A percentile compares a stretch with the other conserved stretches of the same genome.
phyloP scores from a whole-genome alignment of 2,113 vertebrate genomes.

The Illadopsis cleaveri region DNA sequence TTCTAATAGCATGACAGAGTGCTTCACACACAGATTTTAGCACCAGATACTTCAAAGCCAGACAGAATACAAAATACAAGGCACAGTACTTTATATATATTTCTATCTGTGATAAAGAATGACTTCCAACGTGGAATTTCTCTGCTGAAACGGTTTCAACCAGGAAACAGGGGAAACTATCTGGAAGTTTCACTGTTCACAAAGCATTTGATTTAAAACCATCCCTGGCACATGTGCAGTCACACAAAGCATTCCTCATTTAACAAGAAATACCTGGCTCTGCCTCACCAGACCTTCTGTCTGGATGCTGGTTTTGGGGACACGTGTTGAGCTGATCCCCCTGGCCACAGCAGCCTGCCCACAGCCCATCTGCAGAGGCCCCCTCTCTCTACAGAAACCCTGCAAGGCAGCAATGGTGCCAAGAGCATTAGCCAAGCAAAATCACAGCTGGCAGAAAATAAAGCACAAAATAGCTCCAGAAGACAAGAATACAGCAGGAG shows the following conservation, averaged over 20 bases:
- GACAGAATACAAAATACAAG: background rate
- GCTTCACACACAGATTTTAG: background rate
- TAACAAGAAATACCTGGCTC: background rate
- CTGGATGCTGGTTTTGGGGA: background rate
- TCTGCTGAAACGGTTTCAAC: background rate
- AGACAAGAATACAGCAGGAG: background rate
- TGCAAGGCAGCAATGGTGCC: background rate
- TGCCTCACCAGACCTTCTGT: background rate
- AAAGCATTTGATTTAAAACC: background rate
- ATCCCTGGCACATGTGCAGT: fast-evolving
- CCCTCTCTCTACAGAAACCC: background rate
- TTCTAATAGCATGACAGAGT: background rate
- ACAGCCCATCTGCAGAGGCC: background rate
- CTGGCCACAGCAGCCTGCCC: background rate
- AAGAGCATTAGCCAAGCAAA: background rate
- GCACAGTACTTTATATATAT: background rate
- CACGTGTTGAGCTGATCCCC: fast-evolving
- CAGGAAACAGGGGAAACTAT: background rate
- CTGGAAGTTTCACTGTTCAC: background rate
- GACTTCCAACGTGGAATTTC: background rate
- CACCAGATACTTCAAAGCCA: background rate
- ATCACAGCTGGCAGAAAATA: background rate
- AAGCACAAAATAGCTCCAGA: background rate
- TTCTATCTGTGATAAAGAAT: background rate
- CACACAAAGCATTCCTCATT: background rate